Evolutionary conservation across 2,888 invertebrate genomes (phyloP).

Genomic region (Nephrocerus scutellatus): DNA sequence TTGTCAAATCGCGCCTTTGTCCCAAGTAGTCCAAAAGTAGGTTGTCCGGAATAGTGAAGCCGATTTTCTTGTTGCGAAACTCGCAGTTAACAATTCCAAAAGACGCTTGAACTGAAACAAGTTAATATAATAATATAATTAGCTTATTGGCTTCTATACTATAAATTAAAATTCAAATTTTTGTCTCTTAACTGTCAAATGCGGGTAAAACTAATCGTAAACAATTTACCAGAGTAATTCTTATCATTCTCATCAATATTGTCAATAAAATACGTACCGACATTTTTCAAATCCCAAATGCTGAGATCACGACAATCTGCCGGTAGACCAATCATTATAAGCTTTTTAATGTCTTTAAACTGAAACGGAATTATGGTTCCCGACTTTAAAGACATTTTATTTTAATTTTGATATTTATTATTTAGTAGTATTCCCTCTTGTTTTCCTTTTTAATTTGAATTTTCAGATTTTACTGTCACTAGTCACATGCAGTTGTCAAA

Average conservation of each 20-base stretch:
- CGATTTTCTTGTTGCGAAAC: constrained; percentile 43
- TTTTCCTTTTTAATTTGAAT: no score
- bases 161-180: constrained; percentile 21
- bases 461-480: no score
- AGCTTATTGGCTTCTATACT: constrained; percentile 2
- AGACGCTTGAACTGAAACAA: constrained; percentile 34
- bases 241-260: background rate
- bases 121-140: constrained; percentile 5
- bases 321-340: constrained; percentile 37
- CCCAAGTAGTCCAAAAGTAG: constrained; percentile 39
- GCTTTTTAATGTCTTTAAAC: constrained; percentile 40
- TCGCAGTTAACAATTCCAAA: constrained; percentile 40
- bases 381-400: constrained; percentile 41
- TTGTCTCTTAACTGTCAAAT: constrained; percentile 14
- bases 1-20: constrained; percentile 41
- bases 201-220: constrained; percentile 12
- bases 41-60: constrained; percentile 43
- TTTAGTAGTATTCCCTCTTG: no score
- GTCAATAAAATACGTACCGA: constrained; percentile 32
- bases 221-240: constrained; percentile 8
- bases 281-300: constrained; percentile 41
- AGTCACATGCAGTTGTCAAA: no score
- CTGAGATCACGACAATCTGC: constrained; percentile 36
- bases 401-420: no score
- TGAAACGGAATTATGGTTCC: constrained; percentile 43